Evolutionary conservation across 2,888 invertebrate species (phyloP), one percentile per base, ranked within the genome.

Genomic region (Apamea epomidion): DNA sequence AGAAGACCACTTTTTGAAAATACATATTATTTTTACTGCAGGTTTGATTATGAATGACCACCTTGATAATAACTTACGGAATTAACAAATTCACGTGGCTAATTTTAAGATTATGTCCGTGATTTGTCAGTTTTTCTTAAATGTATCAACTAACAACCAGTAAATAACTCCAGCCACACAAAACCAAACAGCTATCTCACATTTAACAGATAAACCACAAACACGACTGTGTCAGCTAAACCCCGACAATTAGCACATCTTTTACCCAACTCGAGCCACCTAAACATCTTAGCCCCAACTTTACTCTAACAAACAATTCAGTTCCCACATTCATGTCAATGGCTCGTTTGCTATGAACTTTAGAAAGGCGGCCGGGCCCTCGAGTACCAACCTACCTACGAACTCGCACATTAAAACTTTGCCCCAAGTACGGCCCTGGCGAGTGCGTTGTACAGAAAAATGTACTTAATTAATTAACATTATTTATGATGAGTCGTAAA

Each of bases 361-460:
- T 89, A 87, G 87, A 89, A 90, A 89, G 87, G 84, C 84, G 74
- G 81, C 77, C 86, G 77, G 82, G 87, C 88, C 88, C 87, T 76
- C 87, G 84, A 87, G 87, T 85, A 84, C 83, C 64, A 65, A 60
- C 48, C 51, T 70, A 81, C 81, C 29, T 80, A 83, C 78, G 69
- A 87, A 87, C 89, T 89, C 87, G 48, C 72, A 92, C 96, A 96
- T 96, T 96, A 96, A 96, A 96, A 96, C 95, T 96, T 96, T 93
- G 88, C 76, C 90, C 90, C 88, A 94, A 95, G 94, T 95, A 93
- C 83, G 86, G 87, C 91, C 90, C 92, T 89, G 92, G 91, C 86
- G 90, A 91, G 92, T 92, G 92, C 96, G 95, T 96, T 95, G 95
- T 88, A 92, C 92, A 91, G 91, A 94, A 94, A 95, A 94, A 95